Percentiles rank a stretch among this genome's conserved stretches.
These are phyloP conservation scores for Amaurobius ferox DNA, from an alignment of 2,888 invertebrate genomes.

Conservation along the genomic window DNA sequence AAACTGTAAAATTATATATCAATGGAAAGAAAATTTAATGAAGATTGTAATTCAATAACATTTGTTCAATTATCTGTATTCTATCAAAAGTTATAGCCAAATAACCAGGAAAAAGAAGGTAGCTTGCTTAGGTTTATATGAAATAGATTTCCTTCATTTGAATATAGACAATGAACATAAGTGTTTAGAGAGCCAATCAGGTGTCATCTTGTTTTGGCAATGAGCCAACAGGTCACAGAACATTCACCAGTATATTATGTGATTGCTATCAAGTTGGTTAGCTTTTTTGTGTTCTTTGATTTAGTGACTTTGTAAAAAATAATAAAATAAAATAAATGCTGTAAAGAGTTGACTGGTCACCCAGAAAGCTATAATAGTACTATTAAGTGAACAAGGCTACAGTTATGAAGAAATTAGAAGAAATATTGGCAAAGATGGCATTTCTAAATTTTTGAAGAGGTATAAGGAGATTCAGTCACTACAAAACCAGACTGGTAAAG, in stretches of 20 bases:
- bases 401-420: neutral
- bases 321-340: neutral
- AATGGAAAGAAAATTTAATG: conserved; percentile 31
- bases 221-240: neutral
- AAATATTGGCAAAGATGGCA: neutral
- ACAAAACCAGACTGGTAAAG: conserved; percentile 23
- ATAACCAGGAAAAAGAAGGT: conserved; percentile 7
- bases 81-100: conserved; percentile 18
- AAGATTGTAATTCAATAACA: conserved; percentile 8
- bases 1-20: neutral
- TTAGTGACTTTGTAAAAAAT: neutral
- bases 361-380: neutral
- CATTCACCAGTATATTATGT: neutral
- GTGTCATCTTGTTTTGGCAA: neutral
- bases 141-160: conserved; percentile 6
- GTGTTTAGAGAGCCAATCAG: conserved; percentile 7
- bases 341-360: neutral
- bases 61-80: conserved; percentile 11
- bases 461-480: conserved; percentile 14
- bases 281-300: neutral
- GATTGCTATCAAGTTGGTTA: neutral
- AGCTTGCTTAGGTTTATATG: conserved; percentile 20
- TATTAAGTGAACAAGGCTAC: conserved; percentile 8
- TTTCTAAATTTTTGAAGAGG: conserved; percentile 22
- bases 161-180: neutral